Conservation (phyloP, 2,888 invertebrate species). For the Itoplectis maculator region DNA sequence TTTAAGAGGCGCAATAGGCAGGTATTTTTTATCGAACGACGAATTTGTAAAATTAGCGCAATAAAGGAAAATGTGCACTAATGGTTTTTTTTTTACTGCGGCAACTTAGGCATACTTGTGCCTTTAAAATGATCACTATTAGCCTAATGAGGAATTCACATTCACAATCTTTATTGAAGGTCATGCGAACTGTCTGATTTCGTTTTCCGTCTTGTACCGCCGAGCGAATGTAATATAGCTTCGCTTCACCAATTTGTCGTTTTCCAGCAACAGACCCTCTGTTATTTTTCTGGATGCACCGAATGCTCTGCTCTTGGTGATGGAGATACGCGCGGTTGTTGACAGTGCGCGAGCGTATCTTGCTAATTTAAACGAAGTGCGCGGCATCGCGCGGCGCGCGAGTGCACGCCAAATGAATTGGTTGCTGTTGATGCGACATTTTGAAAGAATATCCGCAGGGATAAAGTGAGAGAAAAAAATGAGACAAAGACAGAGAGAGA, state of each 20-base stretch:
- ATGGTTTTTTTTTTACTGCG: slow-evolving; percentile 38
- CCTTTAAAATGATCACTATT: too few species aligned
- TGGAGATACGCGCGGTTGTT: slow-evolving; percentile 12
- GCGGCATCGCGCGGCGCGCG: not conserved
- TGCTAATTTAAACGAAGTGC: slow-evolving; percentile 43
- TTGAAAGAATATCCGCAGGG: slow-evolving; percentile 43
- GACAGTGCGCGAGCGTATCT: slow-evolving; percentile 30
- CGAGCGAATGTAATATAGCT: not conserved
- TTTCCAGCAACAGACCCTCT: not conserved
- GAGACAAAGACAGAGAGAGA: too few species aligned
- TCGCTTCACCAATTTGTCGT: not conserved
- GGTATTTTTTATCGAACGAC: too few species aligned
- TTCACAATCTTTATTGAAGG: too few species aligned
- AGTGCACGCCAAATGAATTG: slow-evolving; percentile 26
- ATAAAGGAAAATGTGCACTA: too few species aligned
- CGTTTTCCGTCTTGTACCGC: not conserved
- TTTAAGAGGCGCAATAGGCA: too few species aligned
- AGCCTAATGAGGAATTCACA: too few species aligned
- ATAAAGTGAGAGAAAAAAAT: too few species aligned
- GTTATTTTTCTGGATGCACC: too few species aligned
- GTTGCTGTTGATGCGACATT: slow-evolving; percentile 16
- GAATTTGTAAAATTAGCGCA: too few species aligned
- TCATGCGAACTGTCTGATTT: not conserved
- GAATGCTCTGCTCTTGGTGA: not conserved
- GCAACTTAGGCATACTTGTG: too few species aligned